Percentiles rank a stretch among this genome's conserved stretches.
Conservation (phyloP, 2,113 vertebrate genomes). For the Neodontobutis hainanensis region DNA sequence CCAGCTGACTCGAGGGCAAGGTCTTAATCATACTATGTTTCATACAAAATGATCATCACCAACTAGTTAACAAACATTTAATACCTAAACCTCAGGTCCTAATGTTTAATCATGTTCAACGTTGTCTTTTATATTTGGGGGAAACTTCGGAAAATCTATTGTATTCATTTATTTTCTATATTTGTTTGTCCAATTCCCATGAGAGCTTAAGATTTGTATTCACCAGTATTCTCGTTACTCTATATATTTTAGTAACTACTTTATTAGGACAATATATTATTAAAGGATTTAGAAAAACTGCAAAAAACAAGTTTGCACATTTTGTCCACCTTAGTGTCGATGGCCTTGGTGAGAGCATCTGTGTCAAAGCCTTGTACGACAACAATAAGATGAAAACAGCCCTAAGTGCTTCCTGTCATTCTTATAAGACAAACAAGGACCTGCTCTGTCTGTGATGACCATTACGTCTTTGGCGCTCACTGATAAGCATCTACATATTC, state of each 20-base stretch:
- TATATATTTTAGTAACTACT: too few species aligned
- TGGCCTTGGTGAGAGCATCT: slow-evolving; percentile 30
- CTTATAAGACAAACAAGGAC: slow-evolving; percentile 72
- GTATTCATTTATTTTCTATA: too few species aligned
- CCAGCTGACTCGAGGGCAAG: neutral
- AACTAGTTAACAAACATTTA: too few species aligned
- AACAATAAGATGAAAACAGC: slow-evolving; percentile 79
- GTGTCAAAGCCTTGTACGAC: slow-evolving; percentile 59
- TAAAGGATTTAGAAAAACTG: neutral
- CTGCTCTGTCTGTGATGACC: slow-evolving; percentile 60
- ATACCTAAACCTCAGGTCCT: too few species aligned
- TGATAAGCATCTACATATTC: slow-evolving; percentile 62
- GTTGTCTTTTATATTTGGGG: too few species aligned
- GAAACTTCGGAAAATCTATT: too few species aligned
- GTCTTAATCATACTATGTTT: neutral
- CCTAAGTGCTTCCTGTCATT: slow-evolving; percentile 83
- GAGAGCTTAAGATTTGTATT: too few species aligned
- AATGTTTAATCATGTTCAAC: too few species aligned
- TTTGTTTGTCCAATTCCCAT: too few species aligned
- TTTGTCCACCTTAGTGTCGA: neutral
- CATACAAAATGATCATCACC: too few species aligned
- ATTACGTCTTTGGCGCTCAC: slow-evolving; percentile 51
- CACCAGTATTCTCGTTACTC: too few species aligned
- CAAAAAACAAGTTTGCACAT: neutral
- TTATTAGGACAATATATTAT: too few species aligned